Conservation (phyloP, 2,888 invertebrate genomes). For the Melieria omissa region DNA sequence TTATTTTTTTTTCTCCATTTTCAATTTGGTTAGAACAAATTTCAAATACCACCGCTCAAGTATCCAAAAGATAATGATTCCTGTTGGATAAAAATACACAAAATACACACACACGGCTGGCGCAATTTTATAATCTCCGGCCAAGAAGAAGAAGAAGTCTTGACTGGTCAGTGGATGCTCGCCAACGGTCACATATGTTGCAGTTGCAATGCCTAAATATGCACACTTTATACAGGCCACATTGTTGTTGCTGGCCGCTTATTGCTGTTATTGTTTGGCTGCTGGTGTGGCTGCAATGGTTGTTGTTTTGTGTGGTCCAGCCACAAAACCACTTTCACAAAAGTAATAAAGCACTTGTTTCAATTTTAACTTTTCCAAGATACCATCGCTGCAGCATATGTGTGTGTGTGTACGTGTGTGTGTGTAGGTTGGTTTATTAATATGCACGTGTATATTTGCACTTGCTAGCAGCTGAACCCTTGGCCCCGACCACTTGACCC, state of each 20-base stretch:
- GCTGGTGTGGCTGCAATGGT: constrained; percentile 7
- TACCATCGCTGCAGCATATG: constrained; percentile 15
- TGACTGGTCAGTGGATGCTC: too few species aligned
- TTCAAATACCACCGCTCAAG: background rate
- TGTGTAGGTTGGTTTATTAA: background rate
- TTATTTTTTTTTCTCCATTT: background rate
- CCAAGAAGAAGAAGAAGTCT: background rate
- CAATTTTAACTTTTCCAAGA: constrained; percentile 40
- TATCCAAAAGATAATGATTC: constrained; percentile 10
- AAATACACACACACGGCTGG: background rate
- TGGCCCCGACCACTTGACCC: background rate
- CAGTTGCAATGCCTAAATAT: background rate
- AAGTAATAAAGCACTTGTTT: constrained; percentile 44
- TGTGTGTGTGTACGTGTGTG: background rate
- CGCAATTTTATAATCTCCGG: background rate
- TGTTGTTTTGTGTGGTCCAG: constrained; percentile 21
- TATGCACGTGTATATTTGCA: background rate
- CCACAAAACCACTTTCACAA: constrained; percentile 43
- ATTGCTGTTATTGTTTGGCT: background rate
- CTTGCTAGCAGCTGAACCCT: background rate
- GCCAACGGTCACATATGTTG: constrained; percentile 4
- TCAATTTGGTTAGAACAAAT: background rate
- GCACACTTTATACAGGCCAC: background rate
- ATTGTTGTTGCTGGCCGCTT: background rate
- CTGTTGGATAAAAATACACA: background rate